These are phyloP conservation scores for Plectrocnemia conspersa DNA, from an alignment of 1,140 invertebrate species.

Conservation along the genomic window DNA sequence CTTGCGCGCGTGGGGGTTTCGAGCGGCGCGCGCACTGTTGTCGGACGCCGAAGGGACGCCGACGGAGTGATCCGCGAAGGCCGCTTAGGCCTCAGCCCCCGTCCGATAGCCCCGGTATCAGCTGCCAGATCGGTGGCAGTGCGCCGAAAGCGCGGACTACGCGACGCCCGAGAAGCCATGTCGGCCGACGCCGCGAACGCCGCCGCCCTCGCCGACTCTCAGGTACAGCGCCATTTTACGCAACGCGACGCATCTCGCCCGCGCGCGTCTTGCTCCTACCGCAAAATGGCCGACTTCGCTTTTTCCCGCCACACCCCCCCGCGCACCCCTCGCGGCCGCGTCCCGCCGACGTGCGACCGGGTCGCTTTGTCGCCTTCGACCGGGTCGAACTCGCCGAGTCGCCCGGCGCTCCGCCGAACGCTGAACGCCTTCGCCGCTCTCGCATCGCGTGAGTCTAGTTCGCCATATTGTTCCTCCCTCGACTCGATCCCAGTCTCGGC, in stretches of 20 bases:
- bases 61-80: background rate
- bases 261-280: no score
- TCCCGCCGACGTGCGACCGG: background rate
- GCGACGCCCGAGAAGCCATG: no score
- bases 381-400: conserved; percentile 8
- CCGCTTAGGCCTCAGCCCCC: background rate
- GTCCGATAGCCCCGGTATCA: background rate
- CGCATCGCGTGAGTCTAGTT: background rate
- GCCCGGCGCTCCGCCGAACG: conserved; percentile 3
- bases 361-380: background rate
- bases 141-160: no score
- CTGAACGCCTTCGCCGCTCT: background rate
- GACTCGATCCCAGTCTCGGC: no score
- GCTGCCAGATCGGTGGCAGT: no score
- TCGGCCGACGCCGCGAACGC: conserved; percentile 4
- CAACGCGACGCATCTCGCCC: no score
- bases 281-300: no score
- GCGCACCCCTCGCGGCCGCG: no score
- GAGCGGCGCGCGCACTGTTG: background rate
- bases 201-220: no score
- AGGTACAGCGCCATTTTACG: no score
- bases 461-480: no score
- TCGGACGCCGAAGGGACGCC: background rate
- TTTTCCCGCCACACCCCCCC: no score
- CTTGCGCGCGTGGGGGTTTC: background rate